Base-by-base conservation (phyloP, 2,113 vertebrate genomes). In the Girardinichthys multiradiatus region DNA sequence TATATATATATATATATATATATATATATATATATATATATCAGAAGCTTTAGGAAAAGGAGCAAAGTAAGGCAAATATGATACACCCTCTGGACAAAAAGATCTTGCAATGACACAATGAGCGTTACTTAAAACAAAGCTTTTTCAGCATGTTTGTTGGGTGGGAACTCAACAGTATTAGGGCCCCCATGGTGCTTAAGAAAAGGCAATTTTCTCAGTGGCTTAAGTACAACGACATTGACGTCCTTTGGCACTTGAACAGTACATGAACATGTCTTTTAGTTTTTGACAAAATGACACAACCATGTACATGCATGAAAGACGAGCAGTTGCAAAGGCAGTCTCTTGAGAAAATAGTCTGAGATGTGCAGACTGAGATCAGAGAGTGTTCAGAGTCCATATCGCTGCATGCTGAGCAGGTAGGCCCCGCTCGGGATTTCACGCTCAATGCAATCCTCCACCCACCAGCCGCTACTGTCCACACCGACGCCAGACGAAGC, bases 291-390 rank as follows among this genome's bases (percentile, higher is more conserved):
- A 92, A 91, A 91, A 92, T 91, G 91, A 92, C 87, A 92, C 88
- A 87, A 93, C 90, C 88, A 90, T 92, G 93, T 93, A 93, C 94
- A 95, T 94, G 94, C 93, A 94, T 90, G 92, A 92, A 89, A 90
- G 92, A 93, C 90, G 76, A 92, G 93, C 92, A 90, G 91, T 85
- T 89, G 92, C 91, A 86, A 92, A 91, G 90, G 91, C 92, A 92
- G 90, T 94, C 90, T 92, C 87, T 92, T 86, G 87, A 86, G 71
- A 84, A 86, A 87, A 80, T 77, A 90, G 89, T 94, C 91, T 92
- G 63, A 80, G 86, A 82, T 77, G 86, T 54, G 81, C 80, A 86
- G 90, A 91, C 87, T 76, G 77, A 79, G 85, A 88, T 84, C 81
- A 86, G 88, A 84, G 89, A 84, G 74, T 81, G 83, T 82, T 93